Percentiles rank a stretch among this genome's conserved stretches.
phyloP scores from a whole-genome alignment of 2,888 invertebrate species.

The Drosophila lutescens region DNA sequence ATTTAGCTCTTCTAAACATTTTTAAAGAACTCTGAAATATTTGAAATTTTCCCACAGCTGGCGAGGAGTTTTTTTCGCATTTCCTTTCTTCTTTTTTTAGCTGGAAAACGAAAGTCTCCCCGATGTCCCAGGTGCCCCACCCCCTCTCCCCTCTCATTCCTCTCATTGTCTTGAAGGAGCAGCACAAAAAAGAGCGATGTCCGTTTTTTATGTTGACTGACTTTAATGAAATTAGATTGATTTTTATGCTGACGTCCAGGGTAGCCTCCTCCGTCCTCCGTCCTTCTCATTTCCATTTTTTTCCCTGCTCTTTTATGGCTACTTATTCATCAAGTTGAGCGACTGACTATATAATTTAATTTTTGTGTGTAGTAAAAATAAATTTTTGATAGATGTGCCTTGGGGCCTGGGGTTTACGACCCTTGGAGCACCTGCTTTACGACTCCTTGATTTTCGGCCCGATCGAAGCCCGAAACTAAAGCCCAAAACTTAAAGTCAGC shows the following conservation, averaged over 20 bases:
- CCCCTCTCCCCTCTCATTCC: neutral
- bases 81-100: neutral
- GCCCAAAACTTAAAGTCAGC: constrained; percentile 56
- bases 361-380: constrained; percentile 73
- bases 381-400: constrained; percentile 72
- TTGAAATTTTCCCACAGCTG: neutral
- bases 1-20: neutral
- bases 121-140: constrained; percentile 5
- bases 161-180: constrained; percentile 15
- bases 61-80: neutral
- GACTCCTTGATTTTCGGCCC: constrained; percentile 6
- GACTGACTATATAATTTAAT: constrained; percentile 77
- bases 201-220: constrained; percentile 64
- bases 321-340: constrained; percentile 77
- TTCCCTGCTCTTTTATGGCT: constrained; percentile 60
- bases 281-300: constrained; percentile 22
- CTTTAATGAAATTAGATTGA: constrained; percentile 77
- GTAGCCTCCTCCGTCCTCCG: constrained; percentile 32
- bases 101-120: constrained; percentile 28
- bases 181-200: constrained; percentile 11
- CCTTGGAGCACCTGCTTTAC: constrained; percentile 14
- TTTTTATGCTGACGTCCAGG: constrained; percentile 69
- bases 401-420: constrained; percentile 42
- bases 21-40: neutral
- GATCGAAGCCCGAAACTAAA: neutral